Evolutionary conservation across 2,888 invertebrate species (phyloP).

Genomic region (Cosmia pyralina): DNA sequence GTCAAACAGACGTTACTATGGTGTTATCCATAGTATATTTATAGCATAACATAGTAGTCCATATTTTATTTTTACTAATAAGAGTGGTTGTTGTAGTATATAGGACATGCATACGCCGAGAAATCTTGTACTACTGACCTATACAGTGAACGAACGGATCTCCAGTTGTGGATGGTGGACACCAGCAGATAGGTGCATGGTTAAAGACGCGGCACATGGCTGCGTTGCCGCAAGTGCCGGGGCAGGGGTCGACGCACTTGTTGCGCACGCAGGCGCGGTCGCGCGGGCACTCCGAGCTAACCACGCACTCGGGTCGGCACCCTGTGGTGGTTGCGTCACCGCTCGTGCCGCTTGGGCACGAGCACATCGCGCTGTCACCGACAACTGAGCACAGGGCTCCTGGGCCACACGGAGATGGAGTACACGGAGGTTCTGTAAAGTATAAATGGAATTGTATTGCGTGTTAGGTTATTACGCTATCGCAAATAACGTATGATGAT

Average conservation of each 20-base stretch:
- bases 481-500: background rate
- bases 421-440: slow-evolving; percentile 91
- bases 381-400: slow-evolving; percentile 92
- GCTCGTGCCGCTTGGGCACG: slow-evolving; percentile 93
- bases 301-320: slow-evolving; percentile 95
- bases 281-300: slow-evolving; percentile 94
- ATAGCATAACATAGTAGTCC: too few species aligned
- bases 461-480: background rate
- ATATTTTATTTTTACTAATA: background rate
- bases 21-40: too few species aligned
- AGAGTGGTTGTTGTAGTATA: background rate
- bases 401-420: slow-evolving; percentile 94
- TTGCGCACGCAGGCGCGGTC: slow-evolving; percentile 94
- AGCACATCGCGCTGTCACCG: slow-evolving; percentile 92
- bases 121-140: slow-evolving; percentile 65
- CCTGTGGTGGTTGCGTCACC: slow-evolving; percentile 94
- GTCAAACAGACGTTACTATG: background rate
- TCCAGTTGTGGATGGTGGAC: slow-evolving; percentile 93
- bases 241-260: slow-evolving; percentile 95
- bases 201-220: slow-evolving; percentile 92
- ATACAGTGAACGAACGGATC: slow-evolving; percentile 95
- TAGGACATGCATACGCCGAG: background rate
- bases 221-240: slow-evolving; percentile 94
- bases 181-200: slow-evolving; percentile 93
- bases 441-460: slow-evolving; percentile 13